A percentile compares a stretch with the other conserved stretches of the same genome.
phyloP scores from a whole-genome alignment of 1,140 invertebrate species.

The Drosophila asahinai region DNA sequence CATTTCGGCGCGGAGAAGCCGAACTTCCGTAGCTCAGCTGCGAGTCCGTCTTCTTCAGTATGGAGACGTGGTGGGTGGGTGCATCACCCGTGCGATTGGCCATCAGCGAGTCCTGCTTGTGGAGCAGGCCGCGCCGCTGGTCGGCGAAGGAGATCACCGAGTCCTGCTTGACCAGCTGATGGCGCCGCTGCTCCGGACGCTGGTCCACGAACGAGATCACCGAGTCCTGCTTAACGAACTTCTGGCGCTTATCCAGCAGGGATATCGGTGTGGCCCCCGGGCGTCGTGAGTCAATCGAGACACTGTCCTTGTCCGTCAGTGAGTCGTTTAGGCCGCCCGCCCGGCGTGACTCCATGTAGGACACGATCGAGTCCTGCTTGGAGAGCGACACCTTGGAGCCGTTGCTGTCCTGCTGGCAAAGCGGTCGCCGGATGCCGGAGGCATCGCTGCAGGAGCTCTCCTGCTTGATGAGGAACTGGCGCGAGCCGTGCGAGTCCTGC shows the following conservation, averaged over 20 bases:
- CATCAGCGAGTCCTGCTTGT: slow-evolving; percentile 83
- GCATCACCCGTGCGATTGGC: slow-evolving; percentile 76
- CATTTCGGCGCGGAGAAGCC: slow-evolving; percentile 74
- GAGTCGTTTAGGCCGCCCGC: slow-evolving; percentile 55
- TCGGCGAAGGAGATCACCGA: slow-evolving; percentile 85
- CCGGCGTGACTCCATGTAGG: slow-evolving; percentile 79
- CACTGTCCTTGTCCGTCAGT: slow-evolving; percentile 66
- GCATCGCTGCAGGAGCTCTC: slow-evolving; percentile 82
- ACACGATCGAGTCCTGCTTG: slow-evolving; percentile 84
- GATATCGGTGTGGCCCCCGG: slow-evolving; percentile 43
- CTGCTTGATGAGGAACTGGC: slow-evolving; percentile 83
- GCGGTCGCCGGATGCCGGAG: slow-evolving; percentile 70
- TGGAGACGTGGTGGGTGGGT: slow-evolving; percentile 81
- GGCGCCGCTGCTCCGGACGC: slow-evolving; percentile 77
- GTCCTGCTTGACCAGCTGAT: slow-evolving; percentile 83
- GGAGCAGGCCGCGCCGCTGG: slow-evolving; percentile 74
- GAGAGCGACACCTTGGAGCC: slow-evolving; percentile 78
- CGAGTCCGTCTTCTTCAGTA: slow-evolving; percentile 83
- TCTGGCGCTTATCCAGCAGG: slow-evolving; percentile 75
- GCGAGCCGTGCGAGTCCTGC: slow-evolving; percentile 83
- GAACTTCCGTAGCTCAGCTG: slow-evolving; percentile 69
- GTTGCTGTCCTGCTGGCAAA: slow-evolving; percentile 84
- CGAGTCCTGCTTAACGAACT: slow-evolving; percentile 84
- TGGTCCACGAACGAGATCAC: slow-evolving; percentile 84
- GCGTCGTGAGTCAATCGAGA: slow-evolving; percentile 71